A percentile compares a stretch with the other conserved stretches of the same genome.
Conservation (phyloP, 2,888 invertebrate species). For the Chironomus riparius region DNA sequence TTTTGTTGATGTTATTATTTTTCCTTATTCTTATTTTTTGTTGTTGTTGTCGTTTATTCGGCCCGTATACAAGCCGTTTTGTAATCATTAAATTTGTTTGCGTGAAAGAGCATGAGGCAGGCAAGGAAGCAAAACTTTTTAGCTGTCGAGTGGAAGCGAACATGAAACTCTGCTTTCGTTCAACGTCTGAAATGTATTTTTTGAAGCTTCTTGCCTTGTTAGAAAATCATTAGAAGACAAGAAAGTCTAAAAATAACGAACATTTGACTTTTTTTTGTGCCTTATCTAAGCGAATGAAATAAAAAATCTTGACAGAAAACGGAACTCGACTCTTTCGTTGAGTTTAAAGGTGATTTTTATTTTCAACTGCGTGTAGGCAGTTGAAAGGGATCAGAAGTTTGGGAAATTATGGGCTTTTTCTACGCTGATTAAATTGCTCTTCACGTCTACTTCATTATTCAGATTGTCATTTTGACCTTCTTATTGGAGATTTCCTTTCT, state of each 20-base stretch:
- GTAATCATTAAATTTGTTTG: constrained; percentile 22
- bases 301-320: background rate
- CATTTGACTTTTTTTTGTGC: background rate
- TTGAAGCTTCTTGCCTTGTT: background rate
- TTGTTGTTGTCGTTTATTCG: background rate
- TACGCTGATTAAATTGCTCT: no score
- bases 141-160: background rate
- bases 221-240: no score
- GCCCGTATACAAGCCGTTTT: constrained; percentile 4
- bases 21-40: background rate
- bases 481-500: no score
- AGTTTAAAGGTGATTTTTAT: no score
- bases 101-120: constrained; percentile 1
- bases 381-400: no score
- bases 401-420: no score
- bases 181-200: no score
- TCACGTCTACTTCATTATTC: no score
- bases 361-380: no score
- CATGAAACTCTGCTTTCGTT: background rate
- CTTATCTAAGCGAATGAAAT: background rate
- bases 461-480: no score
- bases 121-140: background rate
- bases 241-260: background rate
- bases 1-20: background rate
- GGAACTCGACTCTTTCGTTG: background rate